Base-by-base conservation (phyloP, 1,140 invertebrate genomes). In the Papilio aristodemus region DNA sequence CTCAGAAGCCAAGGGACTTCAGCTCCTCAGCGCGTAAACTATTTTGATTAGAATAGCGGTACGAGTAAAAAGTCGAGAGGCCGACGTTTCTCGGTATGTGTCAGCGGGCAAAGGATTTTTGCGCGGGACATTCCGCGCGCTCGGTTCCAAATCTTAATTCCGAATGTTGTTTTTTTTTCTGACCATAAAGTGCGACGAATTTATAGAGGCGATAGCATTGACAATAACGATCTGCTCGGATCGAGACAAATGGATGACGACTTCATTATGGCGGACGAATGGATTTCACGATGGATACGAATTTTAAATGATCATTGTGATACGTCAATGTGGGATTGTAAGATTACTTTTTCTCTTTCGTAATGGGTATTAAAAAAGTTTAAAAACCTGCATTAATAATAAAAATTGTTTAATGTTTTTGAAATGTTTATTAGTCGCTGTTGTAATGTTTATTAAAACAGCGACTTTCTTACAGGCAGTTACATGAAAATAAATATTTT, bases 41-140 rank as follows among this genome's bases (percentile, higher is more conserved):
- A 91, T 91, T 91, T 91, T 90, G 89, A 91, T 91, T 90, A 91
- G 87, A 90, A 87, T 88, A 81, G 82, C 83, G 80, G 78, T 84
- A 80, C 80, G 79, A 80, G 80, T 77, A 81, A 84, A 82, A 83
- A 69, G 71, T 75, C 71, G 37, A 75, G 76, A 81, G 81, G 73
- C 63, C 82, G 79, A 81, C 84, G 83, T 87, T 86, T 86, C 77
- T 88, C 84, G 83, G 59, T 32, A 88, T 70, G 76, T 85, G 84
- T 85, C 83, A 84, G 78, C 73, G 62, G 66, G 68, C 70, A 73
- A 75, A 81, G 75, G 80, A 70, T 90, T 89, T 91, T 90, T 88
- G 84, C 80, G 70, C 58, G 70, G 71, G 68, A 77, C 76, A 79
- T 86, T 80, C 84, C 81, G 73, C 69, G 79, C 70, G 75, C 75